Evolutionary conservation across 92 coral and sea anemone species (phyloP).

Genomic region (Bergia puertoricense): DNA sequence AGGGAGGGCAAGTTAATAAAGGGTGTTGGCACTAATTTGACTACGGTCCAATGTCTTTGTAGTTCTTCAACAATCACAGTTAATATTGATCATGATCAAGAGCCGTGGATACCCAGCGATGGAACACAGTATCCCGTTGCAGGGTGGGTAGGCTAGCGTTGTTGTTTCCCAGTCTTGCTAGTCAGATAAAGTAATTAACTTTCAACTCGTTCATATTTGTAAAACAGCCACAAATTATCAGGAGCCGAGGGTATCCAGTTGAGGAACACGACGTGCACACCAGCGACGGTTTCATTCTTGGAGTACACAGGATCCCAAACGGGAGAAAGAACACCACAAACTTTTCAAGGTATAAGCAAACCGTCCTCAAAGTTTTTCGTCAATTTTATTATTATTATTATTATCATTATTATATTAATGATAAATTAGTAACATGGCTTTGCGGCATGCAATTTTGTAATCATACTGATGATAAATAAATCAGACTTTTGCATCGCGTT

Average conservation of each 20-base stretch:
- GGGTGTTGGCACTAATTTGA: too few species aligned
- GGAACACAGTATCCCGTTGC: background rate
- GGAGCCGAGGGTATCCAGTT: conserved; percentile 77
- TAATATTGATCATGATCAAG: too few species aligned
- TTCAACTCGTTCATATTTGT: background rate
- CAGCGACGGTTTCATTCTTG: conserved; percentile 53
- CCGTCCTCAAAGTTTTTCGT: background rate
- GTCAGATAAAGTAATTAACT: background rate
- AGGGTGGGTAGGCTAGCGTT: background rate
- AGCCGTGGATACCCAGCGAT: background rate
- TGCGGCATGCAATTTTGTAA: too few species aligned
- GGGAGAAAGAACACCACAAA: background rate
- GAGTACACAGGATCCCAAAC: conserved; percentile 74
- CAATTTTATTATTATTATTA: background rate
- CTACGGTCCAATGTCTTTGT: too few species aligned
- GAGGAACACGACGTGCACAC: conserved; percentile 68
- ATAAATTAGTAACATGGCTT: too few species aligned
- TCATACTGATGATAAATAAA: too few species aligned
- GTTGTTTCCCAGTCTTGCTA: too few species aligned
- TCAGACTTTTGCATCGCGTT: too few species aligned
- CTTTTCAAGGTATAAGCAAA: background rate
- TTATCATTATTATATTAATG: too few species aligned
- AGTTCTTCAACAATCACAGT: too few species aligned
- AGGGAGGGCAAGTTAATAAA: too few species aligned
- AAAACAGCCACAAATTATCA: conserved; percentile 64